Evolutionary conservation across 2,113 vertebrate species (phyloP), one percentile per base, ranked within the genome.

Genomic region (Dendropsophus ebraccatus): DNA sequence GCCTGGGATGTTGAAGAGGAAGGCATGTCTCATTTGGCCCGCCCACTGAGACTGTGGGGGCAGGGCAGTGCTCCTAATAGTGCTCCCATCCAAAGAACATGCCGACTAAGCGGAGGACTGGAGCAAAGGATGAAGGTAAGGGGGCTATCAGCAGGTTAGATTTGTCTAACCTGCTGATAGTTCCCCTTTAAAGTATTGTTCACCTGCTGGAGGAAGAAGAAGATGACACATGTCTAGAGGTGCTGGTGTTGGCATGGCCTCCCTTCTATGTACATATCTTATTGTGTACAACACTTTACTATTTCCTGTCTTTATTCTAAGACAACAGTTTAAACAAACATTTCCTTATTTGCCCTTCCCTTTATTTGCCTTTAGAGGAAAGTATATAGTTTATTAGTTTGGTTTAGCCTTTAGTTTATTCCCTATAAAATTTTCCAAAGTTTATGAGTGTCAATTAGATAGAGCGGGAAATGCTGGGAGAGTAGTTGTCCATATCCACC

Each of bases 321-420:
- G 52, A 28, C 30, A 81, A 65, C 78, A 81, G 41, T 47, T 17
- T 81, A 41, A 60, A 9, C 37, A 81, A 81, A 81, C 78, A 81
- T 81, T 81, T 81, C 78, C 78, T 81, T 13, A 19, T 81, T 28
- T 81, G 52, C 78, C 58, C 12, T 81, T 62, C 23, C 52, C 37
- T 81, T 47, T 12, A 45, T 65, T 62, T 65, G 28, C 23, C 13
- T 81, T 45, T 47, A 9, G 35, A 65, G 58, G 56, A 81, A 81
- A 62, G 16, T 65, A 30, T 45, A 65, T 41, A 14, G n/a, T 81
- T 81, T 62, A 81, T 81, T 41, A n/a, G 54, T 60, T 37, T 41
- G n/a, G 10, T 81, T 80, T 80, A 62, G 56, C 41, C n/a, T 45
- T 60, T 37, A 45, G 12, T 45, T 47, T 45, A 47, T 62, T 65